Evolutionary conservation across 2,797 vertebrate species (phyloP).

Genomic region (Anableps anableps): DNA sequence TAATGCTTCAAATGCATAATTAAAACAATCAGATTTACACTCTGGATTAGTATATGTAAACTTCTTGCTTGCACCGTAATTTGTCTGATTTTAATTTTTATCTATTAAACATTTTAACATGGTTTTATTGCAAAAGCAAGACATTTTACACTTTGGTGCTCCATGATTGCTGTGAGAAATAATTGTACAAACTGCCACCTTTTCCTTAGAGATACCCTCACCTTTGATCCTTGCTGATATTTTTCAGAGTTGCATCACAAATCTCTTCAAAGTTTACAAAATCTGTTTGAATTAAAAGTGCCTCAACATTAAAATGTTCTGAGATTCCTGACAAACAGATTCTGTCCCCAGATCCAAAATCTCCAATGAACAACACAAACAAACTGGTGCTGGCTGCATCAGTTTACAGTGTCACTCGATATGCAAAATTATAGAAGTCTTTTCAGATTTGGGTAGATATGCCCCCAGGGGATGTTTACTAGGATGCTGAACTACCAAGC

Average conservation of each 20-base stretch:
- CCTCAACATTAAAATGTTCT: background rate
- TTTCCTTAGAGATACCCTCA: background rate
- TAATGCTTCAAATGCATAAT: background rate
- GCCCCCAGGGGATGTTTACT: background rate
- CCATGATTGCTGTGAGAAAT: background rate
- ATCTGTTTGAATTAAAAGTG: background rate
- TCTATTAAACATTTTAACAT: background rate
- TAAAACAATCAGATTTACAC: background rate
- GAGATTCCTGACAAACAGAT: background rate
- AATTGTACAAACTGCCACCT: background rate
- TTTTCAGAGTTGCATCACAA: background rate
- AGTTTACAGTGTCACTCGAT: background rate
- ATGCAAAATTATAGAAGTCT: background rate
- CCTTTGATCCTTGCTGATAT: background rate
- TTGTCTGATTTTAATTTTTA: background rate
- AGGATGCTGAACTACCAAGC: background rate
- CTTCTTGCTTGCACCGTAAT: background rate
- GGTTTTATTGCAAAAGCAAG: background rate
- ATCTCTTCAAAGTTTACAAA: background rate
- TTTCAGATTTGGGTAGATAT: background rate
- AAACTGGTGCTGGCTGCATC: background rate
- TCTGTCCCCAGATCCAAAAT: background rate
- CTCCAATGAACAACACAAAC: background rate
- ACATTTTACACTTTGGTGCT: background rate
- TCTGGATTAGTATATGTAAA: background rate